Base-by-base conservation (phyloP, 2,797 vertebrate species). In the Garrulus glandarius region DNA sequence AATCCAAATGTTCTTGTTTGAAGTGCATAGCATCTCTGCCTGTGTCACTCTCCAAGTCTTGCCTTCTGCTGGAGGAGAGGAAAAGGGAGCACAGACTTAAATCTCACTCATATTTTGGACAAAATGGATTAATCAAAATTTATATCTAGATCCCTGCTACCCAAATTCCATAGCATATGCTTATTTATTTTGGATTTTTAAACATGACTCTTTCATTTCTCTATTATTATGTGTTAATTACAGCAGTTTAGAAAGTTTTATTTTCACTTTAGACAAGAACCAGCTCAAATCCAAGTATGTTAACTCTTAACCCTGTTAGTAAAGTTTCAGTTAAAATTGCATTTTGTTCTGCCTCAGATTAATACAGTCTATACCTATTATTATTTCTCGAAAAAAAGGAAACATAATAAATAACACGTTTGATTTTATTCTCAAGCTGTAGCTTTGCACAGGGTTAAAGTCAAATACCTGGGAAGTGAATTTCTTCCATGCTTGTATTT, bases 401-500 rank as follows among this genome's bases (percentile, higher is more conserved):
- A 80, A 26, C 10, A 37, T n/a, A 15, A 7, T 2, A 72, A 86
- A 79, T 36, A 60, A 34, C 6, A 53, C 0, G 0, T 29, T 68
- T 65, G 2, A 15, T 39, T 72, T 69, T 22, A 13, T 72, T 60
- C 60, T 61, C 37, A 61, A 11, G n/a, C 2, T 41, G 59, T 65
- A 87, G 2, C 5, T 82, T 93, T 79, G 20, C 9, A 60, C 11
- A 24, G 65, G 4, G 37, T 69, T 87, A 8, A 82, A 68, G 30
- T 74, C 44, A 77, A 65, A 12, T 30, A 34, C 49, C 16, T 64
- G 7, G 11, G 16, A 84, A 23, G 3, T 60, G 16, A 75, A 55
- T 3, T 4, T 60, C 18, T 76, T 37, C 13, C 27, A 41, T 29
- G 3, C 1, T 32, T 47, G 1, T 52, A 21, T 37, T 91, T 79